Evolutionary conservation across 2,113 vertebrate genomes (phyloP).

Genomic region (Ptychochromis oligacanthus): DNA sequence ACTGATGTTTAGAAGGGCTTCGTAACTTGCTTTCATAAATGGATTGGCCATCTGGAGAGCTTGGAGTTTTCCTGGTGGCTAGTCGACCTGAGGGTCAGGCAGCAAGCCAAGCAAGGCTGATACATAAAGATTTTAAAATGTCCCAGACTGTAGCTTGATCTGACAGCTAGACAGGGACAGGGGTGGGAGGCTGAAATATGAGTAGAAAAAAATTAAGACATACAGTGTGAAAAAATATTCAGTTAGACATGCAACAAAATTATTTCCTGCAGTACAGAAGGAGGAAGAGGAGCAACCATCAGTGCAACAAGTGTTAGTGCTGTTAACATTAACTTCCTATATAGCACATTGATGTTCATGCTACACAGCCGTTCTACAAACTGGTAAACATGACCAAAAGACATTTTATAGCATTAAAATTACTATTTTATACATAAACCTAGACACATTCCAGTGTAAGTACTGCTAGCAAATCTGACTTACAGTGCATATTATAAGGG

Average conservation of each 20-base stretch:
- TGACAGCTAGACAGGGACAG: conserved; percentile 26
- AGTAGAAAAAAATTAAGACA: conserved; percentile 5
- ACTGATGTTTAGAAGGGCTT: conserved; percentile 39
- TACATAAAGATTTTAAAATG: conserved; percentile 49
- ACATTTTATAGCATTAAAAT: neutral
- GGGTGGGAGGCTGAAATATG: conserved; percentile 20
- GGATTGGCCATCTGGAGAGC: conserved; percentile 55
- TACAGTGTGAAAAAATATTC: conserved; percentile 5
- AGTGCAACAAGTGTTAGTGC: conserved; percentile 24
- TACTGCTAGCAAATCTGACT: neutral
- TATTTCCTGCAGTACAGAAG: conserved; percentile 2
- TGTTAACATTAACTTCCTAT: conserved; percentile 24
- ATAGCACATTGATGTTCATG: neutral
- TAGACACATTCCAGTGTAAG: neutral
- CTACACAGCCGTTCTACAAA: neutral
- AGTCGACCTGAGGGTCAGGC: conserved; percentile 56
- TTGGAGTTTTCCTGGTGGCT: conserved; percentile 53
- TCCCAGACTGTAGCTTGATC: conserved; percentile 23
- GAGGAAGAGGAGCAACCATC: neutral
- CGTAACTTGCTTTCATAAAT: conserved; percentile 34
- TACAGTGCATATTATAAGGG: neutral
- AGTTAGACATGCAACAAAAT: conserved; percentile 29
- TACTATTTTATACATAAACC: neutral
- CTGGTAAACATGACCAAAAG: neutral
- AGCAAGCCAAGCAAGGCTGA: conserved; percentile 48